Percentiles rank a stretch among this genome's conserved stretches.
Evolutionary conservation across 37 sponge, comb jelly and placozoan genomes (phyloP).

Genomic region (Theonella swinhoei): DNA sequence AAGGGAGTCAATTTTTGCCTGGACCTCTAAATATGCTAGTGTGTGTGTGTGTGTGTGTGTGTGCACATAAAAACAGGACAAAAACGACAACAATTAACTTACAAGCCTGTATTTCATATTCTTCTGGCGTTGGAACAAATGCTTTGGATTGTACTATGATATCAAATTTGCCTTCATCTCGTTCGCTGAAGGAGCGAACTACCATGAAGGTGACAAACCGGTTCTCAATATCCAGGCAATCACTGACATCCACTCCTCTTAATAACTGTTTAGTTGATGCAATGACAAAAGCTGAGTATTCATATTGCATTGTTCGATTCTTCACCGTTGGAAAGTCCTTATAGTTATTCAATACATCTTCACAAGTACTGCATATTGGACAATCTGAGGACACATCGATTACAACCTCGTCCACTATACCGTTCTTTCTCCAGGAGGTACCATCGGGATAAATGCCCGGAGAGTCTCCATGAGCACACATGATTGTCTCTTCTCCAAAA

Average conservation of each 20-base stretch:
- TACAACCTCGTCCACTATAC: neutral
- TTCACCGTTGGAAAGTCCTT: neutral
- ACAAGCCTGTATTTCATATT: neutral
- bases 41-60: slow-evolving; percentile 28
- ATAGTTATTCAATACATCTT: neutral
- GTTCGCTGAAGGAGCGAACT: neutral
- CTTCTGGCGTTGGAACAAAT: neutral
- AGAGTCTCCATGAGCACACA: neutral
- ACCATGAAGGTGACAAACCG: neutral
- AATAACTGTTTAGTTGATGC: neutral
- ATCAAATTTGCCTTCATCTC: neutral
- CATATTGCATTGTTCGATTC: neutral
- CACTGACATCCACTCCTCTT: neutral
- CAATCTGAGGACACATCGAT: neutral
- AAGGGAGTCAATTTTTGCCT: slow-evolving; percentile 22
- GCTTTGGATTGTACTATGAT: neutral
- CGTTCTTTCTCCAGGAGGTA: neutral
- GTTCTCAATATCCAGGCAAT: neutral
- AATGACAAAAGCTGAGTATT: neutral
- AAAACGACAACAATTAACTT: neutral
- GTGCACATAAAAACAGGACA: slow-evolving; percentile 6
- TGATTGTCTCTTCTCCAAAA: too few relatives aligned
- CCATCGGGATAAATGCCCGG: neutral
- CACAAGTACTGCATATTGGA: neutral
- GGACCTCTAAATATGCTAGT: neutral